These are phyloP conservation scores for Drosophila algonquin DNA, from an alignment of 2,888 invertebrate species.

Conservation along the genomic window DNA sequence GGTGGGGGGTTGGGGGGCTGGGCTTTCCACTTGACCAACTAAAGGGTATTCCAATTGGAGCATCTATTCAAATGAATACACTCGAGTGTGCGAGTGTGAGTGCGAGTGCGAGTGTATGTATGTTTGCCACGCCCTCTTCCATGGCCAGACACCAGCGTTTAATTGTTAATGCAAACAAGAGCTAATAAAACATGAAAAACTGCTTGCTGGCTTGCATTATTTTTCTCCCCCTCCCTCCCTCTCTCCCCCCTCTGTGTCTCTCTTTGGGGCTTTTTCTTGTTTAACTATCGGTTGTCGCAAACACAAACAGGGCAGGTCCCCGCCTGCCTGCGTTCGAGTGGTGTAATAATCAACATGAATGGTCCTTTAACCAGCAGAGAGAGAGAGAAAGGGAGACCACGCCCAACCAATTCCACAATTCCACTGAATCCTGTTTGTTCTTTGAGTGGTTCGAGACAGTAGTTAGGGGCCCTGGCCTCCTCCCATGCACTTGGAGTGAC, in stretches of 20 bases:
- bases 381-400: constrained; percentile 26
- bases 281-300: constrained; percentile 67
- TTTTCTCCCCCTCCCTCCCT: not conserved
- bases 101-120: not conserved
- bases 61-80: constrained; percentile 6
- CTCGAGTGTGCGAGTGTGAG: not conserved
- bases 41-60: not conserved
- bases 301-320: constrained; percentile 16
- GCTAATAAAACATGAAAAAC: constrained; percentile 36
- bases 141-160: constrained; percentile 4
- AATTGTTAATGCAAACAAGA: constrained; percentile 49
- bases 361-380: constrained; percentile 53
- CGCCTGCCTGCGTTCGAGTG: constrained; percentile 29
- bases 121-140: not conserved
- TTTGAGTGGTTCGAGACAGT: constrained; percentile 7
- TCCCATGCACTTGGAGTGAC: constrained; percentile 22
- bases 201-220: constrained; percentile 6
- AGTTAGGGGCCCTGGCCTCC: not conserved
- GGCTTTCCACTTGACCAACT: not conserved
- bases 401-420: constrained; percentile 66
- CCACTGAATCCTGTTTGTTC: constrained; percentile 50
- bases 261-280: constrained; percentile 34
- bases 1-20: no score
- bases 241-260: not conserved
- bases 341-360: constrained; percentile 55